Evolutionary conservation across 92 coral and sea anemone genomes (phyloP), one percentile per base, ranked within the genome.

Genomic region (Anthopleura xanthogrammica): DNA sequence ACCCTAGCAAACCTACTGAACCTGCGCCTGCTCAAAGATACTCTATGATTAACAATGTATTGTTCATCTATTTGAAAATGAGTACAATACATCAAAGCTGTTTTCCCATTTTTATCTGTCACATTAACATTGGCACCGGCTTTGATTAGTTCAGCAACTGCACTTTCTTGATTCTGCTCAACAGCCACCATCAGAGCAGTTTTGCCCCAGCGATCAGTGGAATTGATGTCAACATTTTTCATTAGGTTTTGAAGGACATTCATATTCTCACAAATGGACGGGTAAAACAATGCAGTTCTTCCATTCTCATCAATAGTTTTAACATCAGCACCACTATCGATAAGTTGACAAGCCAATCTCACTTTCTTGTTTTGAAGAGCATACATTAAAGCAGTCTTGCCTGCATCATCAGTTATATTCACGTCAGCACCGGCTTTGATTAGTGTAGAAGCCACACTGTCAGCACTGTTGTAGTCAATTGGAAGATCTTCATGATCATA

Each of bases 31-130:
- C n/a, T n/a, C n/a, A n/a, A n/a, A n/a, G n/a, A n/a, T n/a, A n/a
- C n/a, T n/a, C n/a, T n/a, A n/a, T n/a, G n/a, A n/a, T n/a, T n/a
- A n/a, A n/a, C n/a, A n/a, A n/a, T n/a, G n/a, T n/a, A n/a, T n/a
- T n/a, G n/a, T n/a, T 57, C 20, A 19, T 4, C 3, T 2, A 57
- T 57, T 5, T 57, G 57, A 75, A 24, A 16, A 1, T 42, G 46
- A 75, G 52, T 12, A 41, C 52, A 43, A 75, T 75, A 75, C 11
- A 75, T 40, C 52, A 75, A 75, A 19, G 78, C 78, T 9, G 78
- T 75, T 52, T 75, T 75, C 52, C 78, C 78, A 36, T 75, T 9
- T 19, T 36, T 19, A 40, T 75, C 78, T 75, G 10, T 40, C 46
- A 75, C 2, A 17, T 52, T 52, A 2, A 82, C 75, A 41, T 65